Base-by-base conservation (phyloP, 2,797 vertebrate genomes). In the Distichodus sexfasciatus region DNA sequence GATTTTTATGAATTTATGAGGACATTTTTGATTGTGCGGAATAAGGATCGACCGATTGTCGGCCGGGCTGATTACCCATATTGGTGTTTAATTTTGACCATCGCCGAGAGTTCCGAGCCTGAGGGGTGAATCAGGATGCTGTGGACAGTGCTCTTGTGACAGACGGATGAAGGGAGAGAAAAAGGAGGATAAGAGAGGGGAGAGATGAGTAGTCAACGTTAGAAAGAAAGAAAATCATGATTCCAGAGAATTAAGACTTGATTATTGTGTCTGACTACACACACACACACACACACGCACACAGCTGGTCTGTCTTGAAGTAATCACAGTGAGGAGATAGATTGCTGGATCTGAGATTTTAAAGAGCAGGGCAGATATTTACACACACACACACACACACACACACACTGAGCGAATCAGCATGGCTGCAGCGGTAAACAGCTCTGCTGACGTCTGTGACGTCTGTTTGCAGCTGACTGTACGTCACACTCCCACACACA, bases 381-480 rank as follows among this genome's bases (percentile, higher is more conserved):
- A 58, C 9, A 15, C 44, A 66, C 35, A 43, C 58, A 59, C 54
- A 41, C 44, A 51, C 46, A 57, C 44, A 51, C 35, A 48, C 28
- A 72, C 23, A 21, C 51, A 71, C 40, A 65, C 57, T 57, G 51
- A 58, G 33, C 26, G 40, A 26, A 55, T 35, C 24, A 60, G 33
- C 48, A 69, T 50, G 41, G 50, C 41, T 21, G 63, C 23, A 81
- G 75, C 23, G 81, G 75, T 80, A 85, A 81, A 84, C 54, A 15
- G 62, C 77, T 68, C 68, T 66, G 65, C 60, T 62, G 54, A 53
- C 53, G 24, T 38, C 36, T 51, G 69, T 72, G 69, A 78, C 69
- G 48, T 75, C 38, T 26, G 31, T 14, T 46, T 66, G 61, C 57
- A 72, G 55, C 50, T 76, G 57, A 58, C 19, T 41, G 4, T 38